A percentile compares a stretch with the other conserved stretches of the same genome.
phyloP scores from a whole-genome alignment of 2,797 vertebrate genomes.

The Bradypus variegatus region DNA sequence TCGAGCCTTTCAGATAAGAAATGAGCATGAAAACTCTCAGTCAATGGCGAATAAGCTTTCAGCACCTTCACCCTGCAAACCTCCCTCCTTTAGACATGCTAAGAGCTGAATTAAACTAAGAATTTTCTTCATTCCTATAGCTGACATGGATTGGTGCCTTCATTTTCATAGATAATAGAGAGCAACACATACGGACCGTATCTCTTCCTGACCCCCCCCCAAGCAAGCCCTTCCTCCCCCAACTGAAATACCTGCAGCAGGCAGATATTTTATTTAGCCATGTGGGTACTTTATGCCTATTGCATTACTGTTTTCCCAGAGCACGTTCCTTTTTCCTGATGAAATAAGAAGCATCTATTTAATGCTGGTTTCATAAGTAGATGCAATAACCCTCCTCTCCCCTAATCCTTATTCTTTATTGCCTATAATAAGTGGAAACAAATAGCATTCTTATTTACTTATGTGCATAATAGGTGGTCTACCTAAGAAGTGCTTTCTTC shows the following conservation, averaged over 20 bases:
- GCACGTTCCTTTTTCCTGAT: constrained; percentile 44
- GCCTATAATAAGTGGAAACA: constrained; percentile 6
- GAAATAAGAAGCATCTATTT: constrained; percentile 32
- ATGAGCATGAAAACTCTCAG: background rate
- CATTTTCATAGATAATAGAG: background rate
- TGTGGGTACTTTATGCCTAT: background rate
- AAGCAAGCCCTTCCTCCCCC: background rate
- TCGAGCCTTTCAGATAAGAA: background rate
- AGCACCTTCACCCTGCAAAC: background rate
- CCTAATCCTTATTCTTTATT: background rate
- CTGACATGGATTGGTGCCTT: background rate
- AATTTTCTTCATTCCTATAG: background rate
- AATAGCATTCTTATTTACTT: background rate
- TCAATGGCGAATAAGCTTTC: background rate
- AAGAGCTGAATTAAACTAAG: constrained; percentile 12
- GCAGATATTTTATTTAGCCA: background rate
- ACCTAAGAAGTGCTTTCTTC: background rate
- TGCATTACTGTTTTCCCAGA: constrained; percentile 6
- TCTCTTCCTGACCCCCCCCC: background rate
- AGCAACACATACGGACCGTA: background rate
- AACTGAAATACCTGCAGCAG: background rate
- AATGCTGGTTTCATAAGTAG: constrained; percentile 22
- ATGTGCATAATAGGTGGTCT: background rate
- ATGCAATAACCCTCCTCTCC: background rate
- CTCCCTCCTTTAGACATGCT: constrained; percentile 26